Conservation (phyloP, 2,113 vertebrate species). For the Meriones unguiculatus region DNA sequence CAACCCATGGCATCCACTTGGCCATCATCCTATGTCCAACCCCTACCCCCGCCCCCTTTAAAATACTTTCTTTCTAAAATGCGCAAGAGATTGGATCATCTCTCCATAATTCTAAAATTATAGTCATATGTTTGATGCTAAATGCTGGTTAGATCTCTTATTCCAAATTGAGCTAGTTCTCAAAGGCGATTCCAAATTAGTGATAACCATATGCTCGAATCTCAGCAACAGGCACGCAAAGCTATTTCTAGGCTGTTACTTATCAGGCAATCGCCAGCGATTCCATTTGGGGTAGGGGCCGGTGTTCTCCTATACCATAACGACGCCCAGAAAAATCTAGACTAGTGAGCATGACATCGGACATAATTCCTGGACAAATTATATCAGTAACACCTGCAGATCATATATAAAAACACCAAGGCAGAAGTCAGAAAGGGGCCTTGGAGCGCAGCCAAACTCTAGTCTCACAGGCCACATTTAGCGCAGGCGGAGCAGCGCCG, state of each 20-base stretch:
- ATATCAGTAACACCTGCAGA: constrained; percentile 72
- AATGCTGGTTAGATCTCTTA: constrained; percentile 63
- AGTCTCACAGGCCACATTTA: constrained; percentile 64
- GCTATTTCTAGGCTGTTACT: constrained; percentile 69
- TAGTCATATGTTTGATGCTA: constrained; percentile 66
- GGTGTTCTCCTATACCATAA: constrained; percentile 3
- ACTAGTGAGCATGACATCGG: constrained; percentile 58
- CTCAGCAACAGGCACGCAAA: constrained; percentile 52
- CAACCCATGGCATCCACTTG: background rate
- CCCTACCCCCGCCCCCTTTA: background rate
- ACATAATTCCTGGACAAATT: constrained; percentile 58
- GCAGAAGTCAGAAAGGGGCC: constrained; percentile 69
- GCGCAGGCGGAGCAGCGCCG: constrained; percentile 7
- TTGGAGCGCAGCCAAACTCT: constrained; percentile 65
- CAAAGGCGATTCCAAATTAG: constrained; percentile 71
- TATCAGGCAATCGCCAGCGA: constrained; percentile 51
- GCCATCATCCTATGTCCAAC: background rate
- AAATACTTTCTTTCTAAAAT: constrained; percentile 53
- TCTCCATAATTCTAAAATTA: constrained; percentile 70
- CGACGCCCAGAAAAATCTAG: constrained; percentile 51
- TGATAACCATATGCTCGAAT: constrained; percentile 73
- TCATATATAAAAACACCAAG: constrained; percentile 71
- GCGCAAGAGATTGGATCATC: constrained; percentile 1
- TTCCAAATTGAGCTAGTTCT: constrained; percentile 74
- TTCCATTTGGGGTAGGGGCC: background rate